Evolutionary conservation across 2,797 vertebrate genomes (phyloP).

Genomic region (Ataeniobius toweri): DNA sequence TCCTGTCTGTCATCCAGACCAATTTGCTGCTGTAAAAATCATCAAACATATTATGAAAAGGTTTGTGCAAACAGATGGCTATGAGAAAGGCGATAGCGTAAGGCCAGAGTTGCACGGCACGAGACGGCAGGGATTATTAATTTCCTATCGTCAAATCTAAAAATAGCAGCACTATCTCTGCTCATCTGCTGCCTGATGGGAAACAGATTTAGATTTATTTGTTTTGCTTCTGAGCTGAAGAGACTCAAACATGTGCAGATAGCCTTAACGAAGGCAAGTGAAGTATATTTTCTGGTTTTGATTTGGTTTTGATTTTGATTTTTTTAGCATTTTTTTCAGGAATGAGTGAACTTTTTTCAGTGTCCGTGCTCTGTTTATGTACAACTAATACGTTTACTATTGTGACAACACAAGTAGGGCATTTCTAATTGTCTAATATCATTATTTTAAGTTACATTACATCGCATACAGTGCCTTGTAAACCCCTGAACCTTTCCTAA

Average conservation of each 20-base stretch:
- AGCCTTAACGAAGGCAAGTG: neutral
- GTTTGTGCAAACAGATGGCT: neutral
- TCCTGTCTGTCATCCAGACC: neutral
- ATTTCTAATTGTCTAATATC: neutral
- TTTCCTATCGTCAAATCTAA: constrained; percentile 50
- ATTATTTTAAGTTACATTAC: neutral
- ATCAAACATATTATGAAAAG: constrained; percentile 7
- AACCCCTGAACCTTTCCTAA: neutral
- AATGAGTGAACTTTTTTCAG: no score
- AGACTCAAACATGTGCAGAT: neutral
- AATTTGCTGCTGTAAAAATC: constrained; percentile 3
- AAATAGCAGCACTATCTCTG: constrained; percentile 37
- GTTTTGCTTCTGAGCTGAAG: constrained; percentile 6
- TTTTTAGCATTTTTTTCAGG: neutral
- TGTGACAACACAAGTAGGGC: neutral
- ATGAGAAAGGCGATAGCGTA: constrained; percentile 7
- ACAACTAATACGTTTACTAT: neutral
- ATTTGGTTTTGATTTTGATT: neutral
- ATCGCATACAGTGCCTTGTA: neutral
- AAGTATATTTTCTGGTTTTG: neutral
- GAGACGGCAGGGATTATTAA: constrained; percentile 38
- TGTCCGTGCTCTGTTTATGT: neutral
- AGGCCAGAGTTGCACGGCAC: neutral
- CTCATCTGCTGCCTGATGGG: constrained; percentile 27
- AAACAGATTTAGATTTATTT: constrained; percentile 39